Evolutionary conservation across 2,888 invertebrate genomes (phyloP), one percentile per base, ranked within the genome.

Genomic region (Agriopis aurantiaria): DNA sequence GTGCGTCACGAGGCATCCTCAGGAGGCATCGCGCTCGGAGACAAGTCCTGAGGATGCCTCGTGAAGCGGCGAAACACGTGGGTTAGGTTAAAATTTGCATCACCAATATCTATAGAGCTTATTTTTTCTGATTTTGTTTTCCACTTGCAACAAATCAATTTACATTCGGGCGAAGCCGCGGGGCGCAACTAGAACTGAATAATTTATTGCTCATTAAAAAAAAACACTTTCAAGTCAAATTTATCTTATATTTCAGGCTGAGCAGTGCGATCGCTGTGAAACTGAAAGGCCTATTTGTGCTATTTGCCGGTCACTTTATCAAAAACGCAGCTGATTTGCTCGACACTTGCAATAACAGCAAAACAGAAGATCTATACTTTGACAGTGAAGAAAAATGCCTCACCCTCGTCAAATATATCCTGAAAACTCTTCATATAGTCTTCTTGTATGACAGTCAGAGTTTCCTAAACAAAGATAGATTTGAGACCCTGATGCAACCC

Each of bases 251-350:
- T 62, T 76, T 95, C 88, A 96, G 97, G 81, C 85, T 98, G 46
- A 97, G 97, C 69, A 95, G 95, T 73, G 96, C 96, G 55, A 96
- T 99, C 61, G 97, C 98, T 0, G 97, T 97, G 65, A 96, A 96
- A 72, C 91, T 99, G 6, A 98, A 98, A 88, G 97, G 98, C 7
- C 91, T 99, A 0, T 99, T 99, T 87, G 97, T 97, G 0, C 91
- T 98, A n/a, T 99, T 99, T 70, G 98, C 98, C 58, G 97, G 97
- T 0, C 97, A 97, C 81, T 97, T 98, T 79, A 92, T 99, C 14
- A 96, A 96, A 81, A 97, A 98, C 86, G 97, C 98, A 0, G 96
- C 98, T 0, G 94, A 96, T 0, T 88, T 97, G n/a, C 90, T 98
- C 12, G 96, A 96, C 68, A 88, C 95, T 49, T 97, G 97, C 81